Evolutionary conservation across 2,113 vertebrate species (phyloP).

Genomic region (Plotosus lineatus): DNA sequence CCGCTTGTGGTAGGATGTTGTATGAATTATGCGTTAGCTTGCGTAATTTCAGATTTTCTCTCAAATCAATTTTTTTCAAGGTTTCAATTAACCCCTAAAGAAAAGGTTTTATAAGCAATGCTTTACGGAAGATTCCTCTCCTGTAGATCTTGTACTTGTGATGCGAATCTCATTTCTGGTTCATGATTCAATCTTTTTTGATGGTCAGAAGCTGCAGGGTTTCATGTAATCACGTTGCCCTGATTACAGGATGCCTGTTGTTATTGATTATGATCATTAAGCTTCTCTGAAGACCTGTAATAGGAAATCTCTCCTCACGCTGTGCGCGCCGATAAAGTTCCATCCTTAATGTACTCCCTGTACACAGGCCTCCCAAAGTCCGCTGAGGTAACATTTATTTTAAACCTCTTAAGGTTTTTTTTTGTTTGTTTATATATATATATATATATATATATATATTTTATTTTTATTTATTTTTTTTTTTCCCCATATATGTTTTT

Average conservation of each 20-base stretch:
- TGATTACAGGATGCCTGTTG: constrained; percentile 45
- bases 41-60: background rate
- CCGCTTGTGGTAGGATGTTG: background rate
- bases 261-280: constrained; percentile 51
- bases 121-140: background rate
- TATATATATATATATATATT: too few relatives aligned
- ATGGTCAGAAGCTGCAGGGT: constrained; percentile 32
- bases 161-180: constrained; percentile 26
- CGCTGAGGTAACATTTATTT: background rate
- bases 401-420: background rate
- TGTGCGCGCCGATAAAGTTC: constrained; percentile 17
- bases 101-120: background rate
- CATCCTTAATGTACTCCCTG: constrained; percentile 26
- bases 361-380: background rate
- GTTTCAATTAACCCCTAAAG: background rate
- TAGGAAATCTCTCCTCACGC: constrained; percentile 14
- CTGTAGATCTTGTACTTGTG: background rate
- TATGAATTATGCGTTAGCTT: background rate
- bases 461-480: too few relatives aligned
- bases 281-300: constrained; percentile 42
- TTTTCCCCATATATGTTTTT: too few relatives aligned
- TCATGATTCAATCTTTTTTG: constrained; percentile 12
- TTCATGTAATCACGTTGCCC: constrained; percentile 33
- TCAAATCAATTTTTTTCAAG: background rate
- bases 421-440: too few relatives aligned